A percentile compares a stretch with the other conserved stretches of the same genome.
Evolutionary conservation across 92 coral and sea anemone genomes (phyloP).

Genomic region (Epizoanthus rinbou): DNA sequence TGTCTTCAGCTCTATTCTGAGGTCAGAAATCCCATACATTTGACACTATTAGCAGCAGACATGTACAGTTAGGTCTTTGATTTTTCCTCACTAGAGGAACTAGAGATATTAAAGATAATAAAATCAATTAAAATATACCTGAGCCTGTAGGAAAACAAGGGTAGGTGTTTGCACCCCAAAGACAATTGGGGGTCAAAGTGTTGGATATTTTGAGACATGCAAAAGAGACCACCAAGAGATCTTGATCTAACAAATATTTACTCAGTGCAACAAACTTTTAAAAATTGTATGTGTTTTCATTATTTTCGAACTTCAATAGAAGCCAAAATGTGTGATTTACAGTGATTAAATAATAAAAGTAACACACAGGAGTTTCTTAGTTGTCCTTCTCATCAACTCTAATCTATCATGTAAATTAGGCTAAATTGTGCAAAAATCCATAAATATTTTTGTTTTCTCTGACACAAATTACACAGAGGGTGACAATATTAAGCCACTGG

Average conservation of each 20-base stretch:
- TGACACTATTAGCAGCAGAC: not conserved
- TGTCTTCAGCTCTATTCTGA: too few relatives aligned
- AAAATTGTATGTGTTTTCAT: not conserved
- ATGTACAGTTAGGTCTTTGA: not conserved
- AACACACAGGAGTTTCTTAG: not conserved
- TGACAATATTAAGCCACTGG: too few relatives aligned
- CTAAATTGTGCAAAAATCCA: not conserved
- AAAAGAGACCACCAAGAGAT: not conserved
- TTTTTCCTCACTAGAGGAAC: not conserved
- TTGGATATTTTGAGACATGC: slow-evolving; percentile 23
- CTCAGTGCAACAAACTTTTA: slow-evolving; percentile 6
- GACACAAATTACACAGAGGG: not conserved
- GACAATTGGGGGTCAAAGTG: not conserved
- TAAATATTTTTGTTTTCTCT: not conserved
- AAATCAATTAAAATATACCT: not conserved
- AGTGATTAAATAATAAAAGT: not conserved
- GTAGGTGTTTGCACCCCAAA: not conserved
- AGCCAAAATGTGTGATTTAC: too few relatives aligned
- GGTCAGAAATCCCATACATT: too few relatives aligned
- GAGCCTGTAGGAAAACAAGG: not conserved
- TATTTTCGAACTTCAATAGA: not conserved
- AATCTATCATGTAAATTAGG: slow-evolving; percentile 17
- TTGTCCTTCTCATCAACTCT: not conserved
- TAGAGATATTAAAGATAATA: not conserved
- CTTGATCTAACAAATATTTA: slow-evolving; percentile 11